Base-by-base conservation (phyloP, 2,113 vertebrate genomes). In the Ibidorhyncha struthersii region DNA sequence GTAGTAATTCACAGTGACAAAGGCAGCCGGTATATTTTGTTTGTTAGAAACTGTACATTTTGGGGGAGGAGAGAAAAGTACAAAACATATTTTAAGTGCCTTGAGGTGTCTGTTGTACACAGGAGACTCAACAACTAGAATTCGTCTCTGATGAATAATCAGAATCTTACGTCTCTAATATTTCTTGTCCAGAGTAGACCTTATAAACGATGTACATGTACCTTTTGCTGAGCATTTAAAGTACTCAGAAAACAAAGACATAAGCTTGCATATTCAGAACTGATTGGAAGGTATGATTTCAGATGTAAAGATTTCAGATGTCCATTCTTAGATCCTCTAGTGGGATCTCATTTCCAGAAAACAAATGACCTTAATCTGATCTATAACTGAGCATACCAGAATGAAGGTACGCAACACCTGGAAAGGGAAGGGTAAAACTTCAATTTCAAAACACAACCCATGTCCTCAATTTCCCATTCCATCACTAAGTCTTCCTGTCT, bases 1-100 rank as follows among this genome's bases (percentile, higher is more conserved):
- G 70, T 92, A 89, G 83, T 82, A 96, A 96, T 94, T 96, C 95
- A 96, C 91, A 96, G 93, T 96, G 94, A 95, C 69, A 95, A 96
- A 97, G 78, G 70, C 89, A 96, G 92, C 43, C 80, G 91, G 82
- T 91, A 89, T 96, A 93, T 91, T 97, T 91, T 87, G 40, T 91
- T 94, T 86, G 90, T 89, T 91, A 88, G 89, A 90, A 95, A 96
- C 59, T 66, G 40, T 95, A 96, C 77, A 94, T 90, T 93, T 86
- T 59, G 43, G 65, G 72, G 83, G n/a, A 89, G 41, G 50, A 84
- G 23, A 8, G 29, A 55, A 92, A 76, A 91, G 76, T 93, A 94
- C 66, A 85, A 82, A 95, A 96, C 45, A 78, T 34, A 73, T 65
- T 94, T 78, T 82, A 96, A 93, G 84, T 90, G 83, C 73, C 70